Percentiles rank a stretch among this genome's conserved stretches.
Evolutionary conservation across 2,797 vertebrate species (phyloP).

Genomic region (Loriculus beryllinus): DNA sequence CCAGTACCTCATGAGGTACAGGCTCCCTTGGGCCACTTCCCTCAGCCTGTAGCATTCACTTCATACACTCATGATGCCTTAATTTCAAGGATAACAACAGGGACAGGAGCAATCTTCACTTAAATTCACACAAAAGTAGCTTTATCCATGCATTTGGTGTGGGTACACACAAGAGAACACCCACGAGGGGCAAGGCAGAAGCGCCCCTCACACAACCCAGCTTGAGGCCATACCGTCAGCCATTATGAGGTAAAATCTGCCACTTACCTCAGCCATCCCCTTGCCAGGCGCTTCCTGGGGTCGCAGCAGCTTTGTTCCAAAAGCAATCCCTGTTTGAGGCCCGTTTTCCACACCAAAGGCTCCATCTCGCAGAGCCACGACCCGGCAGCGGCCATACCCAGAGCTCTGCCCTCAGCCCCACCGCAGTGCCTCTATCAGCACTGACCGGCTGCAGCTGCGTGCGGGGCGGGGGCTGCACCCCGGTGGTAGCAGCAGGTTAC

Average conservation of each 20-base stretch:
- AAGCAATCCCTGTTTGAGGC: not conserved
- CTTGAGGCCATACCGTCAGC: accelerated
- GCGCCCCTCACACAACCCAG: accelerated
- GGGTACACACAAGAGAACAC: not conserved
- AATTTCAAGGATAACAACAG: accelerated
- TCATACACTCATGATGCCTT: not conserved
- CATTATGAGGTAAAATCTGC: accelerated
- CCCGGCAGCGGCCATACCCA: too few species aligned
- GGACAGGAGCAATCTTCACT: accelerated
- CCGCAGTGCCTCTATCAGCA: not conserved
- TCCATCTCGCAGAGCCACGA: not conserved
- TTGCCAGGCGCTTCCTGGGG: not conserved
- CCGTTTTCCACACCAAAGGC: not conserved
- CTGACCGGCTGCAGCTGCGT: not conserved
- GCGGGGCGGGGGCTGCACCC: too few species aligned
- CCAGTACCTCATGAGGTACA: accelerated
- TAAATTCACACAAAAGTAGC: not conserved
- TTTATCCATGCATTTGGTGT: accelerated
- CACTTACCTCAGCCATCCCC: not conserved
- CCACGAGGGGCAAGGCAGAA: accelerated
- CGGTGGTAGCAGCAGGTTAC: not conserved
- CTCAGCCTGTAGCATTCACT: accelerated
- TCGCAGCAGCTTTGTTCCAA: not conserved
- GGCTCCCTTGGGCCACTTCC: accelerated
- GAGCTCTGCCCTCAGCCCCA: not conserved